Evolutionary conservation across 1,140 invertebrate species (phyloP), one percentile per base, ranked within the genome.

Genomic region (Yoshiicerus persimilis): DNA sequence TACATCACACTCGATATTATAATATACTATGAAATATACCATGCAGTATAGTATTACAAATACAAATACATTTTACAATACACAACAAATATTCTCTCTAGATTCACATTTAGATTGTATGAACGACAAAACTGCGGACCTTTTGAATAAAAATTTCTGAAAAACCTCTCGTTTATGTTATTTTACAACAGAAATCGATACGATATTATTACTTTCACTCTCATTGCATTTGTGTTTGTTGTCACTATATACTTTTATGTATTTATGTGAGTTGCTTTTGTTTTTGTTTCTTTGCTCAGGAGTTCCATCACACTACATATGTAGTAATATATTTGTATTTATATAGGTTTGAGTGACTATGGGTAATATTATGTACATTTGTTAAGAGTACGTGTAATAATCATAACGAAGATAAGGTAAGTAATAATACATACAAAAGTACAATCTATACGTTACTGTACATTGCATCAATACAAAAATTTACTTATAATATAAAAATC

Each of bases 391-490:
- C 6, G 47, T 56, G 47, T 47, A 56, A 56, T 56, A 56, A 56
- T 38, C 11, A 34, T 36, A n/a, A 36, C 34, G 32, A n/a, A 80
- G 6, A n/a, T 80, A 80, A 77, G 6, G 34, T 80, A 80, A 77
- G 32, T 36, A 23, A 30, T 34, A 30, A 77, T 77, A 77, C 32
- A 77, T 80, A 80, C 75, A 80, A 38, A 36, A 80, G 75, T 80
- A 80, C 75, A 80, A 80, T 32, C 34, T 80, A 80, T 34, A n/a
- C 70, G 32, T 66, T 77, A 77, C 75, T 80, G 75, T 80, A 80
- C 75, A 80, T 80, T 80, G 75, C 75, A 80, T 80, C 75, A 80
- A 38, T 80, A 80, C 75, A 80, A 80, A 80, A 80, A 38, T 38
- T 80, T 80, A 38, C 75, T 80, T 80, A 80, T 70, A 56, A 56